phyloP scores from a whole-genome alignment of 2,113 vertebrate genomes.

The Budorcas taxicolor region DNA sequence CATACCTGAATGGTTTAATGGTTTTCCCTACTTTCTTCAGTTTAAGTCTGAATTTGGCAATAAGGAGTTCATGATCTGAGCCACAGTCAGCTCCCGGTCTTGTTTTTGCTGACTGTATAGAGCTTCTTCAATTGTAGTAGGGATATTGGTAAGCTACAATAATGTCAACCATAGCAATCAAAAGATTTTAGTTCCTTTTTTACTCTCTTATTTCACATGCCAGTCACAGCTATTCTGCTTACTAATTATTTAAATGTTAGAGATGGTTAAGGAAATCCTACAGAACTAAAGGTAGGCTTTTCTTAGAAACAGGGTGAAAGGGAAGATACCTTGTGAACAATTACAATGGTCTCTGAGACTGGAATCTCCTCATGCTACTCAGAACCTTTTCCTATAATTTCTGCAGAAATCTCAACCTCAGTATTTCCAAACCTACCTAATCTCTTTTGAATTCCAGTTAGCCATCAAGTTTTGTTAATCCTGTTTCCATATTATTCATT shows the following conservation, averaged over 20 bases:
- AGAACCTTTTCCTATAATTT: not conserved
- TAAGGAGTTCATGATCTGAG: too few relatives aligned
- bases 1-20: too few relatives aligned
- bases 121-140: not conserved
- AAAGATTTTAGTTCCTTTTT: not conserved
- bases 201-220: not conserved
- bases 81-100: too few relatives aligned
- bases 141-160: not conserved
- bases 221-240: not conserved
- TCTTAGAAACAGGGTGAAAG: not conserved
- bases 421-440: not conserved
- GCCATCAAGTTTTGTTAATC: not conserved
- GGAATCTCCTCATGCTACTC: not conserved
- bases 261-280: not conserved
- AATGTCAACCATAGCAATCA: not conserved
- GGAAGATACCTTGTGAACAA: not conserved
- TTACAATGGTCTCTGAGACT: not conserved
- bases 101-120: too few relatives aligned
- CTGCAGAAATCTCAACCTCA: not conserved
- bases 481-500: not conserved
- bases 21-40: too few relatives aligned
- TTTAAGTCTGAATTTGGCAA: too few relatives aligned
- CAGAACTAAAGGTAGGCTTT: not conserved
- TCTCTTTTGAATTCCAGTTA: not conserved
- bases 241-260: not conserved